Evolutionary conservation across 2,797 vertebrate species (phyloP).

Genomic region (Sus cebifrons): DNA sequence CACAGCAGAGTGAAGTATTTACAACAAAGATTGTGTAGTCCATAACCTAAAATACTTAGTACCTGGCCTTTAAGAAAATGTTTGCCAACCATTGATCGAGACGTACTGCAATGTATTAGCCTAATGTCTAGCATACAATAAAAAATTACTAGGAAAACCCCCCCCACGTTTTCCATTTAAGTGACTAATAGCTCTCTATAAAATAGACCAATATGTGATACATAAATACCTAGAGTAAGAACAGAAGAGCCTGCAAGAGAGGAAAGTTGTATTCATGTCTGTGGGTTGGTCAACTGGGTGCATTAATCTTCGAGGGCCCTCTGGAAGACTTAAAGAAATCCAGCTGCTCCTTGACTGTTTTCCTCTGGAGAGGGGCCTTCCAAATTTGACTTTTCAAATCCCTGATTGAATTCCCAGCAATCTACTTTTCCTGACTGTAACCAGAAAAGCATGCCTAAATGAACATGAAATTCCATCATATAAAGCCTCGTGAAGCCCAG

Average conservation of each 20-base stretch:
- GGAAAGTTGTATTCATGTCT: background rate
- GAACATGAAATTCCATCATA: constrained; percentile 85
- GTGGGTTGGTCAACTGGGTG: background rate
- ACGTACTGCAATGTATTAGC: too few relatives aligned
- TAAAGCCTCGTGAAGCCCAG: constrained; percentile 73
- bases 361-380: constrained; percentile 60
- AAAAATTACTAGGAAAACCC: too few relatives aligned
- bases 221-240: background rate
- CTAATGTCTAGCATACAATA: too few relatives aligned
- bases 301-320: background rate
- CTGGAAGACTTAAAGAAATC: constrained; percentile 34
- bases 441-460: constrained; percentile 85
- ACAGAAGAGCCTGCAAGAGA: background rate
- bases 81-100: too few relatives aligned
- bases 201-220: constrained; percentile 4
- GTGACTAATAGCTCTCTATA: constrained; percentile 32
- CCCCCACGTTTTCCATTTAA: background rate
- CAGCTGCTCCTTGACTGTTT: constrained; percentile 35
- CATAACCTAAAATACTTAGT: too few relatives aligned
- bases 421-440: constrained; percentile 80
- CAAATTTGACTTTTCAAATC: constrained; percentile 75
- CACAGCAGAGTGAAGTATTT: too few relatives aligned
- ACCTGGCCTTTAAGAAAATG: too few relatives aligned
- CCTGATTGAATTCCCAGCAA: constrained; percentile 82
- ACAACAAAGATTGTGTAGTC: too few relatives aligned